Conservation (phyloP, 2,797 vertebrate species). For the Labroides dimidiatus region DNA sequence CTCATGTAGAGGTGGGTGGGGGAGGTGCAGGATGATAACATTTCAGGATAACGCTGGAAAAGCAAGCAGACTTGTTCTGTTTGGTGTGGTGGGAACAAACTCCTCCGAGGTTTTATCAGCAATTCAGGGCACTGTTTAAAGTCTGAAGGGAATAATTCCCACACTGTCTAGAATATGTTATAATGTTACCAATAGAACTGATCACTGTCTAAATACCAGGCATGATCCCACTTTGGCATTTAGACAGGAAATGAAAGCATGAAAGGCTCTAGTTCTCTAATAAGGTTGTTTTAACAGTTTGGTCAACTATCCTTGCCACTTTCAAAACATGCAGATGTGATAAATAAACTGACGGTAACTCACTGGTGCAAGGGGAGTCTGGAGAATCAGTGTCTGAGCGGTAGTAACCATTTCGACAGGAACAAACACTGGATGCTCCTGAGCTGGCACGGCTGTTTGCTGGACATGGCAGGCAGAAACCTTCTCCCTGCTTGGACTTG, state of each 20-base stretch:
- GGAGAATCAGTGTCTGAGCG: conserved; percentile 91
- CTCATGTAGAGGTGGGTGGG: conserved; percentile 12
- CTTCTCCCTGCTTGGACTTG: conserved; percentile 95
- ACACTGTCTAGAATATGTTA: conserved; percentile 7
- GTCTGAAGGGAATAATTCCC: conserved; percentile 21
- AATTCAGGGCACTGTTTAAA: conserved; percentile 33
- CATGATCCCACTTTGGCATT: not conserved
- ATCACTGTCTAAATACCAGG: conserved; percentile 1
- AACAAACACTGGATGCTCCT: conserved; percentile 89
- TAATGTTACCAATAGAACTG: conserved; percentile 16
- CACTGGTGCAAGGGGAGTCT: conserved; percentile 93
- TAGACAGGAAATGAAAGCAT: not conserved
- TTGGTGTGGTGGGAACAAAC: conserved; percentile 56
- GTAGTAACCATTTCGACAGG: conserved; percentile 91
- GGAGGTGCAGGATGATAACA: conserved; percentile 58
- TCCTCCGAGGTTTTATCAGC: conserved; percentile 48
- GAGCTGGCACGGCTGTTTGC: conserved; percentile 92
- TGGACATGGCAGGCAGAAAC: conserved; percentile 91
- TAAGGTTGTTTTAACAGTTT: too few species aligned
- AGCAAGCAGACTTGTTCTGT: conserved; percentile 67
- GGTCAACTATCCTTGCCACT: not conserved
- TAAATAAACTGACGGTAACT: conserved; percentile 60
- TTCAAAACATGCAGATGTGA: not conserved
- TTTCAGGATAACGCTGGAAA: conserved; percentile 65
- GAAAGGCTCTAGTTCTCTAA: not conserved